A percentile compares a stretch with the other conserved stretches of the same genome.
These are phyloP conservation scores for Gopherus flavomarginatus DNA, from an alignment of 2,113 vertebrate species.

Conservation along the genomic window DNA sequence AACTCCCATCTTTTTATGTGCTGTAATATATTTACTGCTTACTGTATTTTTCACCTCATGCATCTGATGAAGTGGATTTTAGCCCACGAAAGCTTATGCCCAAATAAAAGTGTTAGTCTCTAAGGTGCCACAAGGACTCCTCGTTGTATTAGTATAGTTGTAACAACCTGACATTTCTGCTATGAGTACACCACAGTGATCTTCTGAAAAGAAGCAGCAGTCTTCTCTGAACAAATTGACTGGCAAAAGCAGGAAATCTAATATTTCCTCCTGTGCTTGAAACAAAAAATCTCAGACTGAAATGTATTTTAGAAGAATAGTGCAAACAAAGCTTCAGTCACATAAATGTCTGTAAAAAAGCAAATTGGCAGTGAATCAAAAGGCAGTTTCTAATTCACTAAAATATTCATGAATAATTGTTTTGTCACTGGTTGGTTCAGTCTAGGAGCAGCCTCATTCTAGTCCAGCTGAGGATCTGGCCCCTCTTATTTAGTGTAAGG, in stretches of 20 bases:
- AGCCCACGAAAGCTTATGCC: no score
- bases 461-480: neutral
- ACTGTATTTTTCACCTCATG: no score
- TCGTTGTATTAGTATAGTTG: neutral
- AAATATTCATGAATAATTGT: neutral
- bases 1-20: no score
- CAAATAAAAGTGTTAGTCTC: no score
- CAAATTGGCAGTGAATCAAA: neutral
- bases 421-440: neutral
- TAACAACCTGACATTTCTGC: neutral
- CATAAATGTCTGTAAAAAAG: neutral
- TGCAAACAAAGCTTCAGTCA: neutral
- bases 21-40: no score
- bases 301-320: neutral
- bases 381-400: neutral
- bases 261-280: neutral
- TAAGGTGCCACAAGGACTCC: no score
- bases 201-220: neutral
- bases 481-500: neutral
- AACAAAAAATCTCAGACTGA: neutral
- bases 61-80: no score
- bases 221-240: neutral
- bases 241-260: neutral
- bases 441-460: fast-evolving
- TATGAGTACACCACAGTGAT: neutral